These are phyloP conservation scores for Strigamia transsilvanica DNA, from an alignment of 2,888 invertebrate species.

Conservation along the genomic window DNA sequence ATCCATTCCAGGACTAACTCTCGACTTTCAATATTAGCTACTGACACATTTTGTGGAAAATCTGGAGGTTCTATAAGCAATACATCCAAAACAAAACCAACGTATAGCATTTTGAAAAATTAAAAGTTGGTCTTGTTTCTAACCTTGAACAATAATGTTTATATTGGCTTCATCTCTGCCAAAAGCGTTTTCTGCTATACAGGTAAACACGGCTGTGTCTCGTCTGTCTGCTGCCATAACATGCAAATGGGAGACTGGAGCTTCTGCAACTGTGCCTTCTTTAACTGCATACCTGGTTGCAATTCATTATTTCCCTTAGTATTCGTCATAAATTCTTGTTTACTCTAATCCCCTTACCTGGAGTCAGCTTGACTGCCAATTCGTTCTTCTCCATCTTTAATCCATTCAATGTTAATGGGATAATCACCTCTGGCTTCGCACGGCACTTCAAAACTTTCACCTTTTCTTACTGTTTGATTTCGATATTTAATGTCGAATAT, in stretches of 20 bases:
- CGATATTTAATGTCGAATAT: constrained; percentile 91
- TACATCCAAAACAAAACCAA: background rate
- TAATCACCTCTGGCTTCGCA: constrained; percentile 85
- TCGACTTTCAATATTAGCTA: constrained; percentile 87
- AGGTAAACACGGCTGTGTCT: constrained; percentile 54
- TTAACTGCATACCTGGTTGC: constrained; percentile 52
- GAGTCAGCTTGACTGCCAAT: constrained; percentile 69
- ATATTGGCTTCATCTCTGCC: constrained; percentile 55
- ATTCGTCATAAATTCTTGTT: background rate
- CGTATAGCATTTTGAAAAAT: background rate
- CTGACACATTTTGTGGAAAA: constrained; percentile 86
- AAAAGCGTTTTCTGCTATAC: constrained; percentile 55
- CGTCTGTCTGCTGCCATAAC: constrained; percentile 54
- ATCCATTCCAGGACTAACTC: constrained; percentile 92
- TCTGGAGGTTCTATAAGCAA: constrained; percentile 80
- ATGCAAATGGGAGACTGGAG: constrained; percentile 53
- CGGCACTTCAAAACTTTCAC: constrained; percentile 88
- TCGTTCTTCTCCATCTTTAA: constrained; percentile 54
- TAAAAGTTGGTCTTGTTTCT: background rate
- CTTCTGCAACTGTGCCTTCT: constrained; percentile 52
- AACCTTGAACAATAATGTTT: constrained; percentile 56
- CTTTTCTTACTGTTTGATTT: constrained; percentile 88
- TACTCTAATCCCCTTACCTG: constrained; percentile 64
- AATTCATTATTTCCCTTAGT: background rate
- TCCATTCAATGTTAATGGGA: constrained; percentile 94